These are phyloP conservation scores for Charadrius vociferus DNA, from an alignment of 2,113 vertebrate genomes.

Conservation along the genomic window DNA sequence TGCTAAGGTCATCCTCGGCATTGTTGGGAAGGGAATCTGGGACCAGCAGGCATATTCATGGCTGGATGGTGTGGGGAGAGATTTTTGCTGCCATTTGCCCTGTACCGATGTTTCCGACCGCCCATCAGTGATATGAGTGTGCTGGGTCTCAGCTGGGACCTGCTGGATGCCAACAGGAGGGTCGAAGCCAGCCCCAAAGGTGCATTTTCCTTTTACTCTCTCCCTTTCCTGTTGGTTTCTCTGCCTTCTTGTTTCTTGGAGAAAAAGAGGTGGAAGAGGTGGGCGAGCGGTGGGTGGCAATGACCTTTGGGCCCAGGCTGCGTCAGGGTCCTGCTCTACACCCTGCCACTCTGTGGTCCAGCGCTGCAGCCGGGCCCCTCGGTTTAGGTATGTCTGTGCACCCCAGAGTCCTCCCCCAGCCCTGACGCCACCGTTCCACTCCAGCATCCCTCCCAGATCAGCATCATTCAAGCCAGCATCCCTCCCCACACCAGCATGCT, in stretches of 20 bases:
- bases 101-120: accelerated
- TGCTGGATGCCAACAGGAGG: accelerated
- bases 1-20: not conserved
- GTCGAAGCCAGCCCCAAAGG: not conserved
- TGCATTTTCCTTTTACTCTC: not conserved
- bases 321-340: not conserved
- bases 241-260: not conserved
- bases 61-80: not conserved
- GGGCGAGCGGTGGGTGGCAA: accelerated
- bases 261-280: not conserved
- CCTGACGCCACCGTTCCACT: accelerated
- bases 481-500: not conserved
- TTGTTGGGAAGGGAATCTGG: not conserved
- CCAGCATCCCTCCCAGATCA: not conserved
- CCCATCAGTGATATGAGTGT: accelerated
- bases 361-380: not conserved
- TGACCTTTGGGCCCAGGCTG: accelerated
- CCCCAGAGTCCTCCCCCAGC: not conserved
- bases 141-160: not conserved
- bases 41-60: not conserved
- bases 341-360: accelerated
- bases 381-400: not conserved
- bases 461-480: no score
- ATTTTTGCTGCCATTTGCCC: accelerated
- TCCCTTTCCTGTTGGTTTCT: accelerated